phyloP scores from a whole-genome alignment of 1,140 invertebrate species.

The Drosophila pectinifera region DNA sequence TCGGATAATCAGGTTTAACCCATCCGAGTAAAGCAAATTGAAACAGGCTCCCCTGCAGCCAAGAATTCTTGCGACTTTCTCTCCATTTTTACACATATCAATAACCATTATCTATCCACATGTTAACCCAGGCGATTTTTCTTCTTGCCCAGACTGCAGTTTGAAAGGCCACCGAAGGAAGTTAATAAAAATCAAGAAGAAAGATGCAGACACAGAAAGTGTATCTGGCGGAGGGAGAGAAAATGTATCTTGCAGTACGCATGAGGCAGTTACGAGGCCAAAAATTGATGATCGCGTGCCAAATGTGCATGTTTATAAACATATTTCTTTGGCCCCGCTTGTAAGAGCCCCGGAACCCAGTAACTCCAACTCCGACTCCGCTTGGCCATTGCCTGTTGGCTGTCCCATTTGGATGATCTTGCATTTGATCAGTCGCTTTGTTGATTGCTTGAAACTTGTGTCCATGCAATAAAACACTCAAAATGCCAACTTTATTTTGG shows the following conservation, averaged over 20 bases:
- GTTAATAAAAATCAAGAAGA: slow-evolving; percentile 18
- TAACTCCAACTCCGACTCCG: slow-evolving; percentile 20
- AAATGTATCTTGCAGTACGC: slow-evolving; percentile 72
- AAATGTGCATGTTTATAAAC: slow-evolving; percentile 82
- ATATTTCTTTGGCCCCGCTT: slow-evolving; percentile 60
- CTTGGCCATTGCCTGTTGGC: slow-evolving; percentile 23
- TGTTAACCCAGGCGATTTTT: slow-evolving; percentile 31
- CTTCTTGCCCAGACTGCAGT: slow-evolving; percentile 13
- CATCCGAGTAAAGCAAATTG: slow-evolving; percentile 16
- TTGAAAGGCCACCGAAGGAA: slow-evolving; percentile 5
- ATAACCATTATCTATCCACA: slow-evolving; percentile 41
- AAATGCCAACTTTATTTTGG: slow-evolving; percentile 83
- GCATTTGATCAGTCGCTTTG: slow-evolving; percentile 82
- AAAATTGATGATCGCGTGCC: slow-evolving; percentile 81
- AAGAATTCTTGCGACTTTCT: slow-evolving; percentile 47
- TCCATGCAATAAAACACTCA: slow-evolving; percentile 83
- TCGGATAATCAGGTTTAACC: slow-evolving; percentile 4
- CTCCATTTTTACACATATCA: slow-evolving; percentile 44
- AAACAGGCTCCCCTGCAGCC: slow-evolving; percentile 11
- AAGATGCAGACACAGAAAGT: slow-evolving; percentile 57
- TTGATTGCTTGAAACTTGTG: slow-evolving; percentile 82
- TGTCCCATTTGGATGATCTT: slow-evolving; percentile 78
- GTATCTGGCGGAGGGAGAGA: slow-evolving; percentile 47
- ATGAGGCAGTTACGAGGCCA: slow-evolving; percentile 48
- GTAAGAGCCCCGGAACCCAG: slow-evolving; percentile 9